phyloP scores from a whole-genome alignment of 2,888 invertebrate genomes.

The Hybos culiciformis region DNA sequence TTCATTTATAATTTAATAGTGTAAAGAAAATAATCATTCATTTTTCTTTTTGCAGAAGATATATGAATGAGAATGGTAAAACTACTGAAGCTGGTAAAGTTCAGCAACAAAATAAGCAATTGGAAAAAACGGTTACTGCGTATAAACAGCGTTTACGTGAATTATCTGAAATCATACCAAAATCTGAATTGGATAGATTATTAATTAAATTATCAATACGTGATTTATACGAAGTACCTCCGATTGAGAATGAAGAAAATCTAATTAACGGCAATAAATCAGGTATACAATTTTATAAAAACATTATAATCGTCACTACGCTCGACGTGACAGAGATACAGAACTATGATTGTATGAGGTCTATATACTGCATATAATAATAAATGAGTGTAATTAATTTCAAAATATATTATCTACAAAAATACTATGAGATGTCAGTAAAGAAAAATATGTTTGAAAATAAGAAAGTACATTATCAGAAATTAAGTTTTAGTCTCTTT shows the following conservation, averaged over 20 bases:
- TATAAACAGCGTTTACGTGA: constrained; percentile 71
- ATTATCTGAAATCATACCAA: constrained; percentile 36
- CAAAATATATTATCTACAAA: too few relatives aligned
- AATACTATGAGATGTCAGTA: too few relatives aligned
- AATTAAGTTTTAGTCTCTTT: too few relatives aligned
- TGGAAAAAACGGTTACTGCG: constrained; percentile 73
- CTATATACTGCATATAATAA: too few relatives aligned
- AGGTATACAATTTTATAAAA: constrained; percentile 18
- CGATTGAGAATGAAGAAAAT: constrained; percentile 16
- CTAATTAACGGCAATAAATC: constrained; percentile 30
- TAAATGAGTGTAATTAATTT: too few relatives aligned
- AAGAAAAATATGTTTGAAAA: too few relatives aligned
- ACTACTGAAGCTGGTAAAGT: constrained; percentile 78
- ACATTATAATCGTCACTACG: neutral
- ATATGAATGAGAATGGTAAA: constrained; percentile 81
- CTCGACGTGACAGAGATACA: too few relatives aligned
- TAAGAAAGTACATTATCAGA: too few relatives aligned
- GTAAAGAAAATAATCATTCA: neutral
- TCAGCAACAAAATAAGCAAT: constrained; percentile 72
- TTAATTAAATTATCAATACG: constrained; percentile 42
- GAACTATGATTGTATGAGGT: too few relatives aligned
- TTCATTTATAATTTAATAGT: neutral
- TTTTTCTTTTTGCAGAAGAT: constrained; percentile 48
- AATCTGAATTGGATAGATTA: constrained; percentile 35
- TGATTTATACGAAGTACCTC: constrained; percentile 39